Percentiles rank a stretch among this genome's conserved stretches.
Evolutionary conservation across 2,888 invertebrate species (phyloP).

Genomic region (Apamea epomidion): DNA sequence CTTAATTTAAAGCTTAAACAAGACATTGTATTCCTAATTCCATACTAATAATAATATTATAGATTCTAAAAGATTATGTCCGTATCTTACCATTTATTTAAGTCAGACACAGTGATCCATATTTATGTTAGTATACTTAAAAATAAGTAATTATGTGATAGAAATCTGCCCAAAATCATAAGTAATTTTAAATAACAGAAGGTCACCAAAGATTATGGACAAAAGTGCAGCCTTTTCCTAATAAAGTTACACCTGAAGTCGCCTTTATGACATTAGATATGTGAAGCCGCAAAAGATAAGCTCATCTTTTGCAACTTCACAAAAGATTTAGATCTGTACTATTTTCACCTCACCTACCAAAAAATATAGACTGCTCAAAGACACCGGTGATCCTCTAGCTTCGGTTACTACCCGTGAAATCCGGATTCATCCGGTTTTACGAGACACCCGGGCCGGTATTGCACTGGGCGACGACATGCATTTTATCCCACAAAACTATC

Average conservation of each 20-base stretch:
- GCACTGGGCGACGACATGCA: conserved; percentile 52
- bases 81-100: no score
- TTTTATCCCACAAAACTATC: conserved; percentile 43
- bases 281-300: not conserved
- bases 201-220: not conserved
- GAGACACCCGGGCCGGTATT: conserved; percentile 60
- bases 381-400: conserved; percentile 35
- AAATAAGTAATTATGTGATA: not conserved
- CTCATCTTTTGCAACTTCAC: conserved; percentile 3
- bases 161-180: not conserved
- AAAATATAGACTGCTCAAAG: conserved; percentile 44
- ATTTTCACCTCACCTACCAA: conserved; percentile 34
- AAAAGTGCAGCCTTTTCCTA: not conserved
- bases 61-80: no score
- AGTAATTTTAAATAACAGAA: not conserved
- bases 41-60: no score
- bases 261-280: not conserved
- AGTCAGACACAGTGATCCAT: no score
- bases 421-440: conserved; percentile 60
- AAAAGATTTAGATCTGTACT: conserved; percentile 11
- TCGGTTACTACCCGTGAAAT: conserved; percentile 51
- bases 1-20: no score
- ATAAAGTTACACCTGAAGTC: not conserved
- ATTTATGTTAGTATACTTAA: no score
- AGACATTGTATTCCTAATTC: no score